Evolutionary conservation across 2,797 vertebrate genomes (phyloP).

Genomic region (Iguana delicatissima): DNA sequence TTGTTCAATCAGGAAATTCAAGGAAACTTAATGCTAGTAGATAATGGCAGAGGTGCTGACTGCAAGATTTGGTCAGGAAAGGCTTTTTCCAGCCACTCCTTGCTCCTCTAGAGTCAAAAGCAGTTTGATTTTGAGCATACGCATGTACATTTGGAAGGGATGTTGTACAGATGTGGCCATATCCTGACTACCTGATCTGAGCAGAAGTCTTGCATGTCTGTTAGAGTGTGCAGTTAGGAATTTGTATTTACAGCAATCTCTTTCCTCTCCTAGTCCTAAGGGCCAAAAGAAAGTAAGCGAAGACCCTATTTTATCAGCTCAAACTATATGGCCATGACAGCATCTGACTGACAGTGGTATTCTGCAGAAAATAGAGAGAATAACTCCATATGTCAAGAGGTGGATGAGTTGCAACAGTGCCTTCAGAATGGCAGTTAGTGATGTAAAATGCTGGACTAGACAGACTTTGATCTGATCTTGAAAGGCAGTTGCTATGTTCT

Average conservation of each 20-base stretch:
- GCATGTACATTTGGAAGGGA: too few species aligned
- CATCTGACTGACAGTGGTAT: too few species aligned
- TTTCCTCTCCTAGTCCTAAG: neutral
- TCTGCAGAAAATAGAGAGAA: neutral
- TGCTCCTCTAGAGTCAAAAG: too few species aligned
- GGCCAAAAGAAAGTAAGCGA: neutral
- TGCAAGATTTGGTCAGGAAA: too few species aligned
- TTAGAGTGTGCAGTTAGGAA: neutral
- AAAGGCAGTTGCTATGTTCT: neutral
- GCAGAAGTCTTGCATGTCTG: neutral
- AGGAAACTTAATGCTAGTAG: too few species aligned
- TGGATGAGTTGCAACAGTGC: neutral
- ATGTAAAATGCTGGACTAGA: neutral
- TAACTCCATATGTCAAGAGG: neutral
- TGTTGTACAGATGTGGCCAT: too few species aligned
- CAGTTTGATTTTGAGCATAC: too few species aligned
- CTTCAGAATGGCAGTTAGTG: neutral
- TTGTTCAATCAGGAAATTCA: too few species aligned
- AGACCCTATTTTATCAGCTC: neutral
- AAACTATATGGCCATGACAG: neutral
- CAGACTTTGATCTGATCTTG: neutral
- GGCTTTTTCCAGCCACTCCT: too few species aligned
- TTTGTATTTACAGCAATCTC: neutral
- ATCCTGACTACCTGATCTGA: neutral
- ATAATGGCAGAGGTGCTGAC: too few species aligned